phyloP scores from a whole-genome alignment of 2,113 vertebrate species.

The Orycteropus afer region DNA sequence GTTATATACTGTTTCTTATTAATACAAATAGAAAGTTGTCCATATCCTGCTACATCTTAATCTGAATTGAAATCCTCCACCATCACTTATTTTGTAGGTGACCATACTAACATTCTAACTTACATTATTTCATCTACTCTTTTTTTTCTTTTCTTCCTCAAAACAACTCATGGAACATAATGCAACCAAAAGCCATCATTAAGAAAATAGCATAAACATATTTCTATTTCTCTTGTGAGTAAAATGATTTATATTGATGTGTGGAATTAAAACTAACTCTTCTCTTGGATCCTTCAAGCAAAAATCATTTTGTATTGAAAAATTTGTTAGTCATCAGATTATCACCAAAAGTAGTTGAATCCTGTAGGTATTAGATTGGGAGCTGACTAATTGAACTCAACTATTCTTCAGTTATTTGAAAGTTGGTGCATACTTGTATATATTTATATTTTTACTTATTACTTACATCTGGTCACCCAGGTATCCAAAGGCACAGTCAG shows the following conservation, averaged over 20 bases:
- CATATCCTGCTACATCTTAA: background rate
- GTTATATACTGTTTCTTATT: background rate
- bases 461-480: background rate
- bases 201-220: background rate
- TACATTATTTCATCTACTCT: background rate
- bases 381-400: background rate
- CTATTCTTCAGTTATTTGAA: background rate
- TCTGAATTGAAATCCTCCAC: background rate
- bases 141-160: background rate
- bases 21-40: background rate
- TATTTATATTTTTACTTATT: background rate
- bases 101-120: background rate
- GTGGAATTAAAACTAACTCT: background rate
- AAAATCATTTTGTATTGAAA: background rate
- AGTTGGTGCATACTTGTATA: background rate
- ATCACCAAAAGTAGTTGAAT: background rate
- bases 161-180: background rate
- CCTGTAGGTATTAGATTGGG: background rate
- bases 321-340: slow-evolving; percentile 38
- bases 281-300: slow-evolving; percentile 26
- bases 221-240: background rate
- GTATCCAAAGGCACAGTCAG: background rate
- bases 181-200: background rate
- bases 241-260: slow-evolving; percentile 40
- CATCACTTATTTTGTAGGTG: background rate